phyloP scores from a whole-genome alignment of 2,113 vertebrate genomes.

The Notothenia rossii region DNA sequence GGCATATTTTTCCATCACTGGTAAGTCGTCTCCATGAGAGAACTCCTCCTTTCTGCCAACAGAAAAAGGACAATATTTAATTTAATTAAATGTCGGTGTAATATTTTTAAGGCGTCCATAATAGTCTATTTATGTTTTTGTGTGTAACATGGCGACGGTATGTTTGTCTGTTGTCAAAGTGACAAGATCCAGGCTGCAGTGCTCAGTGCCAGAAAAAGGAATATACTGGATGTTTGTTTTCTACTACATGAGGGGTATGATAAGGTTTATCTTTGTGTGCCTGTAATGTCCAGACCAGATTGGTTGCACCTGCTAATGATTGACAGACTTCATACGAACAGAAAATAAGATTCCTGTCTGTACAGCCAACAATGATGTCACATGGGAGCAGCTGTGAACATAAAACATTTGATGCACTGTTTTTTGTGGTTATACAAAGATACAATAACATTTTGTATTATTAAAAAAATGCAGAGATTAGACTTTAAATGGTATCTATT shows the following conservation, averaged over 20 bases:
- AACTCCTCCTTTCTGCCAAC: background rate
- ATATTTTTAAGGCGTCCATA: too few species aligned
- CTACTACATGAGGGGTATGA: background rate
- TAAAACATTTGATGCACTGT: background rate
- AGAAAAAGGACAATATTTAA: too few species aligned
- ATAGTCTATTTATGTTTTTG: background rate
- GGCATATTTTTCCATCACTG: background rate
- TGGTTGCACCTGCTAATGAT: conserved; percentile 46
- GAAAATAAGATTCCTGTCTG: conserved; percentile 4
- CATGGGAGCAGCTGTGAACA: conserved; percentile 22
- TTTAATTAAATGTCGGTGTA: too few species aligned
- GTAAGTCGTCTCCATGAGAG: background rate
- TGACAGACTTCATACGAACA: conserved; percentile 1
- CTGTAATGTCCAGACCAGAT: conserved; percentile 13
- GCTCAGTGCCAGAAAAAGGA: background rate
- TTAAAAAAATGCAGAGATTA: conserved; percentile 14
- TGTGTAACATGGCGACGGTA: background rate
- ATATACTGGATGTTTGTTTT: conserved; percentile 10
- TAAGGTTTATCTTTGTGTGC: conserved; percentile 1
- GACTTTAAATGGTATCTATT: conserved; percentile 29
- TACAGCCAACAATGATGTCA: conserved; percentile 28
- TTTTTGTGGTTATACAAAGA: conserved; percentile 15
- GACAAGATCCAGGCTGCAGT: background rate
- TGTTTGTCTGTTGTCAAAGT: conserved; percentile 1
- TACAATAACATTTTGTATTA: conserved; percentile 1